Evolutionary conservation across 2,113 vertebrate genomes (phyloP).

Genomic region (Microcebus jonahi): DNA sequence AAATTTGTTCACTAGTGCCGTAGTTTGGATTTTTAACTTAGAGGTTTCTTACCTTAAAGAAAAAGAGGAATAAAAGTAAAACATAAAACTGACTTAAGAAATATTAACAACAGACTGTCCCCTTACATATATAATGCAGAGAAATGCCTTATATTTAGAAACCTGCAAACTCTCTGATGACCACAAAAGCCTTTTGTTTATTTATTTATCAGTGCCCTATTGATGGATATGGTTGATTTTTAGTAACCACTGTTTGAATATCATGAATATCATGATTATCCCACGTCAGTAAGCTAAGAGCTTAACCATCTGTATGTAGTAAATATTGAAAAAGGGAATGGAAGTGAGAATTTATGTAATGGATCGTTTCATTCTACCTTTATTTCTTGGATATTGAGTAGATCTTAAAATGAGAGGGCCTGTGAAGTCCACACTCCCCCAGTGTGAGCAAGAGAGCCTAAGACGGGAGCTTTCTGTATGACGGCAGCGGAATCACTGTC

Average conservation of each 20-base stretch:
- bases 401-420: background rate
- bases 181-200: background rate
- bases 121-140: background rate
- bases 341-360: background rate
- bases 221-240: background rate
- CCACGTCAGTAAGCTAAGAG: background rate
- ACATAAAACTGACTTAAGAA: background rate
- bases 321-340: background rate
- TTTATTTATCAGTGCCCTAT: background rate
- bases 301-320: background rate
- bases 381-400: background rate
- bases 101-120: background rate
- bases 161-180: background rate
- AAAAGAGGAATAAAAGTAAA: background rate
- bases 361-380: background rate
- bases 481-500: background rate
- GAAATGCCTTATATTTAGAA: background rate
- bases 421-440: fast-evolving
- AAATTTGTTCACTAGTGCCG: background rate
- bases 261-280: no score
- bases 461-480: background rate
- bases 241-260: background rate
- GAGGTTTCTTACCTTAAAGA: background rate
- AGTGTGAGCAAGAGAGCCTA: background rate
- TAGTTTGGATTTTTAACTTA: background rate